Evolutionary conservation across 1,140 invertebrate genomes (phyloP).

Genomic region (Hirudo medicinalis): DNA sequence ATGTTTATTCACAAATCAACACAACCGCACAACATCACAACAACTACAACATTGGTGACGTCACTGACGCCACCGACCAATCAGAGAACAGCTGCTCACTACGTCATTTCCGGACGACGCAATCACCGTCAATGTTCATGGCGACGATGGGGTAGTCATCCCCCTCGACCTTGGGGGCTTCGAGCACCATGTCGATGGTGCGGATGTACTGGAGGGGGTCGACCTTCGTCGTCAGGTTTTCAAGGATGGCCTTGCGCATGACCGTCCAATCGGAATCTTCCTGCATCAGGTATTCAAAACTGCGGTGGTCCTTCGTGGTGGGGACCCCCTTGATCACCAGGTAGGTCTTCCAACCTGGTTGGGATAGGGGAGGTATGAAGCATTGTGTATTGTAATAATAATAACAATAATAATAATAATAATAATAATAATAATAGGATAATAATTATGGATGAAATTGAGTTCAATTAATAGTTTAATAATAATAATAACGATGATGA

Average conservation of each 20-base stretch:
- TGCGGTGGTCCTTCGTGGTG: no score
- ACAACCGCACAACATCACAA: neutral
- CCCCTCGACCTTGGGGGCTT: neutral
- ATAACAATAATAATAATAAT: neutral
- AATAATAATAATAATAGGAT: neutral
- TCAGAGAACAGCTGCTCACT: neutral
- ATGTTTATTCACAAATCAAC: neutral
- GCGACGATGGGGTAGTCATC: neutral
- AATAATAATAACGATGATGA: no score
- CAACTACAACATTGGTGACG: neutral
- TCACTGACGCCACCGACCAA: neutral
- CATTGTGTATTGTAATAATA: no score
- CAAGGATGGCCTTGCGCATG: no score
- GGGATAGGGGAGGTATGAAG: no score
- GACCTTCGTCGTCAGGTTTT: no score
- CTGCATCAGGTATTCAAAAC: no score
- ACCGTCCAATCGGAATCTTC: no score
- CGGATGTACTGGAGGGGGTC: slow-evolving; percentile 8
- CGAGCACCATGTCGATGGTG: slow-evolving; percentile 5
- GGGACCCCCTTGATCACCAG: no score
- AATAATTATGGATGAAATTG: no score
- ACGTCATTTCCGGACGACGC: slow-evolving; percentile 16
- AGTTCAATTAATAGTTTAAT: neutral
- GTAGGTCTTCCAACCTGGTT: no score
- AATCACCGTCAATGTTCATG: slow-evolving; percentile 17